These are phyloP conservation scores for Alfaro cultratus DNA, from an alignment of 2,797 vertebrate genomes.

Conservation along the genomic window DNA sequence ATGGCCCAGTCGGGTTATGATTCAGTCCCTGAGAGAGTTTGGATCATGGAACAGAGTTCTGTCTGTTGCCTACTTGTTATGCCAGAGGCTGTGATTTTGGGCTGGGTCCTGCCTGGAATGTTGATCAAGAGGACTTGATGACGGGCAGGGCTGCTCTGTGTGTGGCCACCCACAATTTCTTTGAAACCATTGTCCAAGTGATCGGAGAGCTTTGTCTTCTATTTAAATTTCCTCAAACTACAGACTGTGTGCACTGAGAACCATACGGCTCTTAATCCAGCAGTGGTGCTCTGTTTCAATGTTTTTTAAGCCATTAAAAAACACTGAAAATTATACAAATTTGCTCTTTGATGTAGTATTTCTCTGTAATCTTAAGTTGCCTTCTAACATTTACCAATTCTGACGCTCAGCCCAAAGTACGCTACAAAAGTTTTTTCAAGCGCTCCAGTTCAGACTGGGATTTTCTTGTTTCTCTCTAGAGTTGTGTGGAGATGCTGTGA, in stretches of 20 bases:
- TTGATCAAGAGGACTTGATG: slow-evolving; percentile 61
- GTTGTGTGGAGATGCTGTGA: neutral
- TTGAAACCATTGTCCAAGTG: slow-evolving; percentile 34
- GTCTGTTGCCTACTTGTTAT: slow-evolving; percentile 58
- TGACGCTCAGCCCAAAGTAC: neutral
- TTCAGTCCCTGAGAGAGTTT: neutral
- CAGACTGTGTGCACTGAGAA: neutral
- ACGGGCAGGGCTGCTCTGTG: slow-evolving; percentile 56
- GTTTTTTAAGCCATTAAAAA: neutral
- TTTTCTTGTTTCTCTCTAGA: neutral
- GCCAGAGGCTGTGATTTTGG: slow-evolving; percentile 26
- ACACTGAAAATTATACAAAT: too few relatives aligned
- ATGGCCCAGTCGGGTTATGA: neutral
- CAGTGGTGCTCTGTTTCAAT: neutral
- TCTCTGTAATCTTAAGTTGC: neutral
- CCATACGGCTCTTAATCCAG: neutral
- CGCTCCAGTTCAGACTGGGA: neutral
- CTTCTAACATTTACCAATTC: neutral
- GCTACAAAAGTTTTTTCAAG: neutral
- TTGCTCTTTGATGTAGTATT: neutral
- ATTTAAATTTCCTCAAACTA: neutral
- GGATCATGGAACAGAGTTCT: slow-evolving; percentile 33
- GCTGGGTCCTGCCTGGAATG: slow-evolving; percentile 57
- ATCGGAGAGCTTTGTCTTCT: slow-evolving; percentile 13
- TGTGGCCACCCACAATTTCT: slow-evolving; percentile 69